These are phyloP conservation scores for Neoscelio sp. DNA, from an alignment of 2,888 invertebrate genomes.

Conservation along the genomic window DNA sequence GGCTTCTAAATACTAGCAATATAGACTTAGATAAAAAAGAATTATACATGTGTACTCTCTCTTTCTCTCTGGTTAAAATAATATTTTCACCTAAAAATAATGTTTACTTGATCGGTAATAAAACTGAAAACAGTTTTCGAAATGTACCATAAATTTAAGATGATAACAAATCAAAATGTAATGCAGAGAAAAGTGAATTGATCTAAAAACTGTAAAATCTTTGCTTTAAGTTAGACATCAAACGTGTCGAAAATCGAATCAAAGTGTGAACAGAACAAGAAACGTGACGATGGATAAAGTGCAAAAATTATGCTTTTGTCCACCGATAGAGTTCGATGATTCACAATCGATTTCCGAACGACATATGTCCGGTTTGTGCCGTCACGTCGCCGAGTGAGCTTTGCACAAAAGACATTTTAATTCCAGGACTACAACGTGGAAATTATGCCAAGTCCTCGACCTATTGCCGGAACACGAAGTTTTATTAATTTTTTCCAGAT, in stretches of 20 bases:
- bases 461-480: slow-evolving; percentile 77
- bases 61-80: too few relatives aligned
- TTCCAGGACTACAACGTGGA: slow-evolving; percentile 62
- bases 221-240: slow-evolving; percentile 18
- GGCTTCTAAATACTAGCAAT: too few relatives aligned
- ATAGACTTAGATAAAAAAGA: too few relatives aligned
- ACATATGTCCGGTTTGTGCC: slow-evolving; percentile 66
- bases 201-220: not conserved
- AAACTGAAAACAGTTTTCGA: too few relatives aligned
- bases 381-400: slow-evolving; percentile 64
- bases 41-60: too few relatives aligned
- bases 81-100: too few relatives aligned
- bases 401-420: slow-evolving; percentile 57
- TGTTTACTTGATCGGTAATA: too few relatives aligned
- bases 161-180: too few relatives aligned
- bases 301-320: slow-evolving; percentile 51
- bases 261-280: slow-evolving; percentile 48
- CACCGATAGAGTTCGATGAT: slow-evolving; percentile 19
- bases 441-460: slow-evolving; percentile 74
- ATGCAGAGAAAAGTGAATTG: too few relatives aligned
- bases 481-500: slow-evolving; percentile 63
- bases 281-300: slow-evolving; percentile 60
- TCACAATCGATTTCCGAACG: slow-evolving; percentile 41
- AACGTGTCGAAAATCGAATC: slow-evolving; percentile 15
- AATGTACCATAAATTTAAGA: too few relatives aligned